Percentiles rank a stretch among this genome's conserved stretches.
Conservation (phyloP, 2,888 invertebrate species). For the Exephanes ischioxanthus region DNA sequence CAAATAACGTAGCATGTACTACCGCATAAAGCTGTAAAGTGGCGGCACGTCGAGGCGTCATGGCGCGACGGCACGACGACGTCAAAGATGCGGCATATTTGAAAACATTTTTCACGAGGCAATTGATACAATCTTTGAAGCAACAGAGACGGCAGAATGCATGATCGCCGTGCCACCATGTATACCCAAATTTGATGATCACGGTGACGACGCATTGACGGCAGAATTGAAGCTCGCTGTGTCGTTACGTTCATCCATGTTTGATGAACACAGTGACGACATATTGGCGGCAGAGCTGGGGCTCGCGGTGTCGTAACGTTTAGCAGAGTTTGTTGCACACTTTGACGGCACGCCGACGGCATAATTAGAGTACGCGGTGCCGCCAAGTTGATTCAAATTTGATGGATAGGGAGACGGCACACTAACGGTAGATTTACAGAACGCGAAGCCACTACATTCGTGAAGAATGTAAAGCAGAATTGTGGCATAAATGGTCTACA, state of each 20-base stretch:
- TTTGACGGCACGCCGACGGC: neutral
- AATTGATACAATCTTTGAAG: neutral
- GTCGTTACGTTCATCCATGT: neutral
- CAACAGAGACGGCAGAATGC: neutral
- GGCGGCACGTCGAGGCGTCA: neutral
- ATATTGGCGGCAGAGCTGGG: neutral
- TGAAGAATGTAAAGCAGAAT: neutral
- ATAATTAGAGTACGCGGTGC: constrained; percentile 4
- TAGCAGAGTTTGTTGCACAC: neutral
- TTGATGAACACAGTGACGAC: neutral
- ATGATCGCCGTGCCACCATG: neutral
- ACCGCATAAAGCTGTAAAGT: no score
- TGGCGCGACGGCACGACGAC: neutral
- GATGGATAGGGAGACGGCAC: neutral
- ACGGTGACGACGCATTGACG: neutral
- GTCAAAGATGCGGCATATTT: neutral
- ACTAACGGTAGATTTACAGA: neutral
- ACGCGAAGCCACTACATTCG: neutral
- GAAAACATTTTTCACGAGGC: neutral
- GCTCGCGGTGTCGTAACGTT: constrained; percentile 1
- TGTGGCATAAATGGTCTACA: neutral
- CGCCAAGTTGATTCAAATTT: neutral
- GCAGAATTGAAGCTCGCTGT: neutral
- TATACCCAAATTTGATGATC: neutral
- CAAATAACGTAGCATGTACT: no score